A percentile compares a stretch with the other conserved stretches of the same genome.
Evolutionary conservation across 1,140 invertebrate genomes (phyloP).

Genomic region (Oryzaephilus surinamensis): DNA sequence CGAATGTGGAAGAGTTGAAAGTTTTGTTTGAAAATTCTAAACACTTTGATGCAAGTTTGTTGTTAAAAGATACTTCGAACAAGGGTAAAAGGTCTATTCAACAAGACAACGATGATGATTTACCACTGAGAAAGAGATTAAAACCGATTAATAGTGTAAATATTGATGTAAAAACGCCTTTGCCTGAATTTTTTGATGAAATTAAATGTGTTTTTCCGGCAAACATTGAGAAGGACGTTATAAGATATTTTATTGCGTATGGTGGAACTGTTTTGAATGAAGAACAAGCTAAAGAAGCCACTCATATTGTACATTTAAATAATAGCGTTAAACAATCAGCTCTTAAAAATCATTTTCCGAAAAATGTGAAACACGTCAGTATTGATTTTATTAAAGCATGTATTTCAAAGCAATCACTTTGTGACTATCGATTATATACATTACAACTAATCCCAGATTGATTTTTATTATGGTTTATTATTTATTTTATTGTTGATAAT

Average conservation of each 20-base stretch:
- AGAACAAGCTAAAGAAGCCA: background rate
- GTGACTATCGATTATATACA: too few species aligned
- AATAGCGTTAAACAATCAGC: background rate
- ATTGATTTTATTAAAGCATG: conserved; percentile 5
- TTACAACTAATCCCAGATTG: too few species aligned
- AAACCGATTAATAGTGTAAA: background rate
- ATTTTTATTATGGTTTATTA: too few species aligned
- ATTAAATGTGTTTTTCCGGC: conserved; percentile 1
- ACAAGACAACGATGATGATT: too few species aligned
- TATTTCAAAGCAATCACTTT: too few species aligned
- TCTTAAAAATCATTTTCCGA: background rate
- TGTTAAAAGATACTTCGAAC: conserved; percentile 35
- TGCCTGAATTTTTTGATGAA: conserved; percentile 3
- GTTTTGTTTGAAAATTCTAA: conserved; percentile 55
- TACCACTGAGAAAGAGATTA: background rate
- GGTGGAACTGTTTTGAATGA: conserved; percentile 1
- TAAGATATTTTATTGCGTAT: conserved; percentile 6
- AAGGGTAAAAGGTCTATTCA: background rate
- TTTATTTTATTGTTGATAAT: too few species aligned
- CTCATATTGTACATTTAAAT: conserved; percentile 6
- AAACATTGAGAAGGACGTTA: background rate
- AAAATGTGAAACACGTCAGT: conserved; percentile 2
- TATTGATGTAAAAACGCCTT: conserved; percentile 2
- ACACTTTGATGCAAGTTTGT: conserved; percentile 51
- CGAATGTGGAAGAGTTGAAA: conserved; percentile 61